A percentile compares a stretch with the other conserved stretches of the same genome.
Evolutionary conservation across 2,888 invertebrate species (phyloP).

Genomic region (Lasioglossum pauxillum): DNA sequence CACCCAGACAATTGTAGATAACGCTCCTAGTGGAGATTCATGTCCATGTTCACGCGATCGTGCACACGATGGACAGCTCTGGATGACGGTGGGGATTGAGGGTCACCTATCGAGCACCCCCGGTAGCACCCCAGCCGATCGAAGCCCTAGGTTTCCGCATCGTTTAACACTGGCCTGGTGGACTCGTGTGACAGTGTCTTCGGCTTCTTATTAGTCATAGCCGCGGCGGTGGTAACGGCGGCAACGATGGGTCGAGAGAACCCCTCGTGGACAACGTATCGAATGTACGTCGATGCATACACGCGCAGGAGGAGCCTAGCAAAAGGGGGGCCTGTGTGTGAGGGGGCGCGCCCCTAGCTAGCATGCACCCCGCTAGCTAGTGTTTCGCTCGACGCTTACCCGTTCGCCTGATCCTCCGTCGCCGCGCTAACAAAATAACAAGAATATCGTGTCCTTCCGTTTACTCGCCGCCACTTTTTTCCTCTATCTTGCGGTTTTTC

Average conservation of each 20-base stretch:
- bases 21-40: background rate
- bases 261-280: constrained; percentile 76
- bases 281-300: constrained; percentile 67
- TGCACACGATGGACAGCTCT: background rate
- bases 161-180: constrained; percentile 64
- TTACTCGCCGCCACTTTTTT: background rate
- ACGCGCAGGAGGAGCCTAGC: constrained; percentile 50
- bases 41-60: background rate
- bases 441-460: background rate
- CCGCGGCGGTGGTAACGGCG: constrained; percentile 50
- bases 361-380: constrained; percentile 74
- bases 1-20: background rate
- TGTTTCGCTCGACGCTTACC: constrained; percentile 76
- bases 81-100: background rate
- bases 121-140: constrained; percentile 25
- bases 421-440: constrained; percentile 56
- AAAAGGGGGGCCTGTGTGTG: constrained; percentile 61
- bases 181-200: constrained; percentile 70
- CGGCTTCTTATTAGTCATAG: constrained; percentile 73
- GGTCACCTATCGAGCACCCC: background rate
- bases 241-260: constrained; percentile 69
- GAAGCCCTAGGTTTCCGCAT: constrained; percentile 45
- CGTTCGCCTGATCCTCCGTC: constrained; percentile 69
- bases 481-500: background rate
- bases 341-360: constrained; percentile 80